A percentile compares a stretch with the other conserved stretches of the same genome.
Conservation (phyloP, 2,888 invertebrate species). For the Diaprepes abbreviatus region DNA sequence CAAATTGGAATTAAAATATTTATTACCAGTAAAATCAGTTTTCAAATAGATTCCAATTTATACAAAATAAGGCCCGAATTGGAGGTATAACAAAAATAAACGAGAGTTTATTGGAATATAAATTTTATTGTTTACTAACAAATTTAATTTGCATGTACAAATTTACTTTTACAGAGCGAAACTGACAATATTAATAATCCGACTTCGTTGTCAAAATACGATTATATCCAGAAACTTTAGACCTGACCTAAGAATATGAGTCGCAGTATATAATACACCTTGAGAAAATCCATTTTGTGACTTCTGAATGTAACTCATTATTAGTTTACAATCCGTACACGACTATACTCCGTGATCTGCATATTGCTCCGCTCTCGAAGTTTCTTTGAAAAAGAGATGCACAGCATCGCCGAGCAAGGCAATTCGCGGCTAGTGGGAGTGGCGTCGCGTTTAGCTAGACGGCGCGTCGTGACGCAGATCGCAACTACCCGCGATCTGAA, state of each 20-base stretch:
- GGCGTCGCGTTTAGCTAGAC: slow-evolving; percentile 44
- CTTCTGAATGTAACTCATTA: slow-evolving; percentile 28
- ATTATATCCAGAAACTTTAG: neutral
- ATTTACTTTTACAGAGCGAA: neutral
- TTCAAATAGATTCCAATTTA: too few species aligned
- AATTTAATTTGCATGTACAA: too few species aligned
- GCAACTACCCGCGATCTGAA: slow-evolving; percentile 32
- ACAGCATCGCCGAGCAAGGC: slow-evolving; percentile 40
- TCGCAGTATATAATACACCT: slow-evolving; percentile 19
- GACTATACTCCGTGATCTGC: slow-evolving; percentile 28
- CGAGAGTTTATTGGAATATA: too few species aligned
- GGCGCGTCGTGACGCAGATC: slow-evolving; percentile 46
- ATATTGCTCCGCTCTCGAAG: slow-evolving; percentile 16
- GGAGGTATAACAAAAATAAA: too few species aligned
- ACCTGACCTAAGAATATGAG: neutral
- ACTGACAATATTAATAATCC: neutral
- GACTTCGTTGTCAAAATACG: neutral
- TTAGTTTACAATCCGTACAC: slow-evolving; percentile 31
- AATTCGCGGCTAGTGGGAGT: slow-evolving; percentile 45
- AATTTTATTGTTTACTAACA: too few species aligned
- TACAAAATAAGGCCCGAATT: too few species aligned
- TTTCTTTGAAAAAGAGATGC: slow-evolving; percentile 29
- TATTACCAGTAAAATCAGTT: too few species aligned
- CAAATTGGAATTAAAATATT: too few species aligned
- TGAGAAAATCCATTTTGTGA: slow-evolving; percentile 22